Evolutionary conservation across 2,888 invertebrate genomes (phyloP).

Genomic region (Tipula unca): DNA sequence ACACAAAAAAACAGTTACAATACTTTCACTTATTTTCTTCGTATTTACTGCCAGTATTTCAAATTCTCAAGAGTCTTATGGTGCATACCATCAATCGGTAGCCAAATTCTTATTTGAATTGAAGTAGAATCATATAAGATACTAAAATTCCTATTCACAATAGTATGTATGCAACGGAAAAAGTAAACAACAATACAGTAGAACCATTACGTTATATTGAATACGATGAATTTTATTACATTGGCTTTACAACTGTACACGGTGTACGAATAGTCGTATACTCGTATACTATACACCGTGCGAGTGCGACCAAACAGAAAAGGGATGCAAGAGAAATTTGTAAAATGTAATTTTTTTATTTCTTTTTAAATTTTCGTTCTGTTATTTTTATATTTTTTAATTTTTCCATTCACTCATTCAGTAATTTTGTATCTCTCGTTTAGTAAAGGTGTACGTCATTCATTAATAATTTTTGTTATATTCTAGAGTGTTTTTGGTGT

Average conservation of each 20-base stretch:
- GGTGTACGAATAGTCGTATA: background rate
- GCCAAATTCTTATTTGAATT: background rate
- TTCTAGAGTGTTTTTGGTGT: background rate
- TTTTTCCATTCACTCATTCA: background rate
- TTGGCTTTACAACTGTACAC: background rate
- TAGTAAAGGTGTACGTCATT: background rate
- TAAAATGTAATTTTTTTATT: background rate
- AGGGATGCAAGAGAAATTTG: background rate
- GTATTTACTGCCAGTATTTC: background rate
- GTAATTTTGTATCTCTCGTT: background rate
- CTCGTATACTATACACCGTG: background rate
- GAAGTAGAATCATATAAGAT: background rate
- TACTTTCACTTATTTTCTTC: background rate
- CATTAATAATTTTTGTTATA: background rate
- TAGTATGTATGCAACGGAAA: background rate
- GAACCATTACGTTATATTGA: background rate
- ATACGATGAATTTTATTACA: background rate
- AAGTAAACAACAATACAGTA: background rate
- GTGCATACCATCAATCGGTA: background rate
- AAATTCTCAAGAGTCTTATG: background rate
- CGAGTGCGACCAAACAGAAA: background rate
- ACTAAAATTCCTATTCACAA: background rate
- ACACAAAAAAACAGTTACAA: background rate
- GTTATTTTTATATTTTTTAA: background rate
- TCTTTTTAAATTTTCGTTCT: background rate